phyloP scores from a whole-genome alignment of 1,140 invertebrate genomes.

The Hydropsyche tenuis region DNA sequence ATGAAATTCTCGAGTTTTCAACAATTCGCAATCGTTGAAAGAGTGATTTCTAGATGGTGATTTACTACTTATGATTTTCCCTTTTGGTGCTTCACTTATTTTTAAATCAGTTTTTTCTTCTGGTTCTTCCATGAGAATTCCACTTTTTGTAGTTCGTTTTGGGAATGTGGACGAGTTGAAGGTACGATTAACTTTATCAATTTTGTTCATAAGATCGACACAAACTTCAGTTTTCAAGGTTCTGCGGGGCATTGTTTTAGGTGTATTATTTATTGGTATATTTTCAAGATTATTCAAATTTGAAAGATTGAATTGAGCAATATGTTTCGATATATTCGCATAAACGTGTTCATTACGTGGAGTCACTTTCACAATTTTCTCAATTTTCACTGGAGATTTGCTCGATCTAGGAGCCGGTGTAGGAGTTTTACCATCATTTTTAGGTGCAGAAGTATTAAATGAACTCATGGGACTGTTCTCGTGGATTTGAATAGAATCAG shows the following conservation, averaged over 20 bases:
- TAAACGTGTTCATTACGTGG: constrained; percentile 44
- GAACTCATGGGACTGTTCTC: constrained; percentile 43
- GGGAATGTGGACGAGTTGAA: constrained; percentile 46
- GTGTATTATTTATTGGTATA: constrained; percentile 35
- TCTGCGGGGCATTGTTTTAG: constrained; percentile 47
- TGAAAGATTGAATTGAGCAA: constrained; percentile 20
- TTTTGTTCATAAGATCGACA: background rate
- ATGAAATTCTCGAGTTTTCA: constrained; percentile 7
- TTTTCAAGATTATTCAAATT: constrained; percentile 15
- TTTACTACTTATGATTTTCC: constrained; percentile 47
- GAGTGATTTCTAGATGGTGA: constrained; percentile 46
- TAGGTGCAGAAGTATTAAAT: constrained; percentile 17
- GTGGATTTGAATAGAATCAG: constrained; percentile 49
- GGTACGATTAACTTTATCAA: background rate
- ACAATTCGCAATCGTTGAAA: constrained; percentile 36
- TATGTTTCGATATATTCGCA: constrained; percentile 41
- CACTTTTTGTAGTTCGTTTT: constrained; percentile 48
- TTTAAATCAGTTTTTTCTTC: constrained; percentile 30
- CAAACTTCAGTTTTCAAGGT: constrained; percentile 26
- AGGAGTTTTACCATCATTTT: constrained; percentile 45
- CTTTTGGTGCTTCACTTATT: constrained; percentile 30
- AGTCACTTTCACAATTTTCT: constrained; percentile 8
- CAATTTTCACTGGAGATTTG: constrained; percentile 34
- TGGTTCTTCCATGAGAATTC: constrained; percentile 38
- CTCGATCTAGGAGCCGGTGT: constrained; percentile 45